Evolutionary conservation across 1,140 invertebrate genomes (phyloP).

Genomic region (Sitodiplosis mosellana): DNA sequence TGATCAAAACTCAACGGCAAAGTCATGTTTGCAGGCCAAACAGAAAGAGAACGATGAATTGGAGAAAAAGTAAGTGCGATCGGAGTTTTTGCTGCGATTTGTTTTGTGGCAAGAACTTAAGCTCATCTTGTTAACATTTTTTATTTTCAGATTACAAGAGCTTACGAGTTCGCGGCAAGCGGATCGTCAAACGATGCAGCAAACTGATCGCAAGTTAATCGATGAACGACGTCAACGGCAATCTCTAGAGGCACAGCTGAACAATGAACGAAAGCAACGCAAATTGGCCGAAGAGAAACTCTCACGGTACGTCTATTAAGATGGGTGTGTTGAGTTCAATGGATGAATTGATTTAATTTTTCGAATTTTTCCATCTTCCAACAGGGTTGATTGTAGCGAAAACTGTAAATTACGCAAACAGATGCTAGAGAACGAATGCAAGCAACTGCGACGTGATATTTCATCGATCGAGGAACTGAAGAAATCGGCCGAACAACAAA

Average conservation of each 20-base stretch:
- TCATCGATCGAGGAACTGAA: conserved; percentile 49
- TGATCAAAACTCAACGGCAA: conserved; percentile 21
- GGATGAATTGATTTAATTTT: neutral
- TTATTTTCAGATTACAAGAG: conserved; percentile 36
- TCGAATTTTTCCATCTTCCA: neutral
- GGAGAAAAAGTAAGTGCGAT: conserved; percentile 13
- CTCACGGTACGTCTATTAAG: neutral
- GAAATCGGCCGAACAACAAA: conserved; percentile 18
- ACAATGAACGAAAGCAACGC: conserved; percentile 51
- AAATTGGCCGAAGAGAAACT: conserved; percentile 47
- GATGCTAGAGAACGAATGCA: conserved; percentile 62
- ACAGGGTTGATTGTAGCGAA: conserved; percentile 45
- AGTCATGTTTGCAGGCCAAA: conserved; percentile 23
- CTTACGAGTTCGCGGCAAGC: conserved; percentile 48
- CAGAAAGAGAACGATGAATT: conserved; percentile 24
- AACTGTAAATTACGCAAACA: conserved; percentile 53
- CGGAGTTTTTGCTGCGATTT: neutral
- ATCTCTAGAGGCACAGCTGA: conserved; percentile 56
- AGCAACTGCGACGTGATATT: conserved; percentile 52
- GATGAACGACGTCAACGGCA: conserved; percentile 65
- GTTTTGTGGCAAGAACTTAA: neutral
- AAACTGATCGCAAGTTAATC: conserved; percentile 58
- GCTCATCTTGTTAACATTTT: neutral
- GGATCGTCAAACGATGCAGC: conserved; percentile 57
- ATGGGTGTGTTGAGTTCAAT: no score